Conservation (phyloP, 2,797 vertebrate species). For the Okamejei kenojei region DNA sequence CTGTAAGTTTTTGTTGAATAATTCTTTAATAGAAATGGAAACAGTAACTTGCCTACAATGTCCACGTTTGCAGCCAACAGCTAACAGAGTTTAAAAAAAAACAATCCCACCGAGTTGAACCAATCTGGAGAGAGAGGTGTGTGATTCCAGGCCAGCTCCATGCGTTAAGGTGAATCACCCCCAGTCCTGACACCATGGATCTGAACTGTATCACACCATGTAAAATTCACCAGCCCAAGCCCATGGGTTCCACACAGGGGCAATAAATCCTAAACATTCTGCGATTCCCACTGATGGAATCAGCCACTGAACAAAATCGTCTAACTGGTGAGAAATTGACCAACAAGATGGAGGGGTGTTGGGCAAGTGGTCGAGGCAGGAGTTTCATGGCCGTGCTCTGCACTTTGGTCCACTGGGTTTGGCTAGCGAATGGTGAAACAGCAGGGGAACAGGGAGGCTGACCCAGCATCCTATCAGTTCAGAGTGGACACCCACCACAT, state of each 20-base stretch:
- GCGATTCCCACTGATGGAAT: background rate
- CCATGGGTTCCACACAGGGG: background rate
- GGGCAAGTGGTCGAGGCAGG: background rate
- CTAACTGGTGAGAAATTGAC: background rate
- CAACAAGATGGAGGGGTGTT: background rate
- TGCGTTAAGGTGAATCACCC: background rate
- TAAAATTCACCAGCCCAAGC: background rate
- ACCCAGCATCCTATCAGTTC: background rate
- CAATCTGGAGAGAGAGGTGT: background rate
- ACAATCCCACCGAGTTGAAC: background rate
- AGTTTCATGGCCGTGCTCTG: background rate
- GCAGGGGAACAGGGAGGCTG: background rate
- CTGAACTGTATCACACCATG: background rate
- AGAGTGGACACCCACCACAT: background rate
- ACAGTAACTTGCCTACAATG: conserved; percentile 8
- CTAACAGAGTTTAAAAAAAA: background rate
- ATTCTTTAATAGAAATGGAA: conserved; percentile 33
- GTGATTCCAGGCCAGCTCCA: background rate
- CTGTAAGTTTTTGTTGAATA: background rate
- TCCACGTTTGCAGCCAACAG: background rate
- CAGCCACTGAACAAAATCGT: background rate
- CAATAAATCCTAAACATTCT: background rate
- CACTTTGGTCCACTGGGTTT: background rate
- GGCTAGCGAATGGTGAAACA: background rate
- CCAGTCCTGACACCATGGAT: background rate